Evolutionary conservation across 92 coral and sea anemone genomes (phyloP), one percentile per base, ranked within the genome.

Genomic region (Zoanthus sansibaricus): DNA sequence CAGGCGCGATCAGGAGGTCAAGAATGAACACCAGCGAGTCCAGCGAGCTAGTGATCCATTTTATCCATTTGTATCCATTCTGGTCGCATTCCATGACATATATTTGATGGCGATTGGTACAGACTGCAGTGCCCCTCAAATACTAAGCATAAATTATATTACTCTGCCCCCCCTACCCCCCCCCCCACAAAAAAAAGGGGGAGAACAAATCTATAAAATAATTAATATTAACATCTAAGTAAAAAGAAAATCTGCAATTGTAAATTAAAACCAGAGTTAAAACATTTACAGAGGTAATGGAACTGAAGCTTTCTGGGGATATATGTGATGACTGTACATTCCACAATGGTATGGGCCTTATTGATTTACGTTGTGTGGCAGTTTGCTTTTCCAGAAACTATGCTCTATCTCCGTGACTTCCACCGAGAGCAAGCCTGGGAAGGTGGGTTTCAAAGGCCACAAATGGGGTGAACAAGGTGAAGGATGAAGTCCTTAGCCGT

Each of bases 391-490:
- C 25, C 25, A 64, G 70, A 64, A 64, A 64, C 70, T 64, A 9
- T 16, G 70, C 72, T 67, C 13, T 67, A 67, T 67, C 72, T 67
- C 44, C 25, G 72, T 67, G 72, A 67, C 72, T 67, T 67, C 72
- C 72, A 67, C 72, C 70, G 25, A 25, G 25, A 25, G 25, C 25
- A 67, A 67, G 72, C 72, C 33, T 67, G 72, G 72, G 72, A 67
- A 67, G 72, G 37, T 67, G 72, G 72, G 72, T 31, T 67, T 67
- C 72, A 67, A 67, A 67, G 44, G 44, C 72, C 37, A 31, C 44
- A 67, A 67, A 67, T 11, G 72, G 72, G 72, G 44, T 67, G 72
- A 67, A 7, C 72, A 67, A 67, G 72, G 72, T 68, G 72, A 21
- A 68, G 72, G 42, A 68, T 68, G 44, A 68, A 21, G 72, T 68